Evolutionary conservation across 1,140 invertebrate genomes (phyloP).

Genomic region (Periplaneta americana): DNA sequence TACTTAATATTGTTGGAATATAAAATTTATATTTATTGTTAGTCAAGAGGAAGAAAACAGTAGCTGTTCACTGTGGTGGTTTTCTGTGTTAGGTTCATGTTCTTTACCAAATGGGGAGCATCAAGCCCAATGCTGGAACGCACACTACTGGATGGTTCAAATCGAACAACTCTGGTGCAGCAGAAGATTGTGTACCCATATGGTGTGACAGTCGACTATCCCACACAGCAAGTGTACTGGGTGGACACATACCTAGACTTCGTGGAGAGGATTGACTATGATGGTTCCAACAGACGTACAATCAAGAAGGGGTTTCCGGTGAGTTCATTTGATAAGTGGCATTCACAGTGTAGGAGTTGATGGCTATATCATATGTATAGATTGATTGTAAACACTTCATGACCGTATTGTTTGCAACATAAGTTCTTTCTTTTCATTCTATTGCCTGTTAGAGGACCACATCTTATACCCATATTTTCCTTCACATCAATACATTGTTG

Average conservation of each 20-base stretch:
- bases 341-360: too few relatives aligned
- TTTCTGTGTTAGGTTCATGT: constrained; percentile 51
- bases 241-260: constrained; percentile 70
- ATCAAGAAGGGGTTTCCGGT: constrained; percentile 53
- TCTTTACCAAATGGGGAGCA: constrained; percentile 70
- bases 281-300: constrained; percentile 57
- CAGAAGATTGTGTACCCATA: constrained; percentile 67
- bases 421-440: too few relatives aligned
- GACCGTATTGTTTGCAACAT: too few relatives aligned
- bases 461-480: too few relatives aligned
- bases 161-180: constrained; percentile 46
- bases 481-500: too few relatives aligned
- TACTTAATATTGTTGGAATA: too few relatives aligned
- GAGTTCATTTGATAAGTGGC: too few relatives aligned
- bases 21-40: not conserved
- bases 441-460: too few relatives aligned
- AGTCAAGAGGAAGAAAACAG: not conserved
- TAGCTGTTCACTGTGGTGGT: not conserved
- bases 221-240: constrained; percentile 71
- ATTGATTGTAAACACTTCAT: not conserved
- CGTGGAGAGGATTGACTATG: constrained; percentile 64
- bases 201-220: constrained; percentile 63
- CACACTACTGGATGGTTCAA: constrained; percentile 52
- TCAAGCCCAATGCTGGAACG: constrained; percentile 50
- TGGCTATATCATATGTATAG: constrained; percentile 13